A percentile compares a stretch with the other conserved stretches of the same genome.
Conservation (phyloP, 1,140 invertebrate genomes). For the Pseudomyrmex dendroicus region DNA sequence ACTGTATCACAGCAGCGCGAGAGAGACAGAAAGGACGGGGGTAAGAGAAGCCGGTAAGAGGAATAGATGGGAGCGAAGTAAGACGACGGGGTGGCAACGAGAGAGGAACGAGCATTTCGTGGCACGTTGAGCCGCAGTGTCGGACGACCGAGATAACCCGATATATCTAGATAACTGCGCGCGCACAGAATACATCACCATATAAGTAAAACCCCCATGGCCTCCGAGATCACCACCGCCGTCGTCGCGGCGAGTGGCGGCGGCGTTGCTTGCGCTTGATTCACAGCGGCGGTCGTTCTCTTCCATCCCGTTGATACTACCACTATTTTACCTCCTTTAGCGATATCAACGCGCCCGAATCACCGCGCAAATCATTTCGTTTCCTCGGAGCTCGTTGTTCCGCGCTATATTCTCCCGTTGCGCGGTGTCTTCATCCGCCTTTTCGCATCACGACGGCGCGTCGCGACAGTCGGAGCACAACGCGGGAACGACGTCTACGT, state of each 20-base stretch:
- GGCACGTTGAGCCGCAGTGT: conserved; percentile 60
- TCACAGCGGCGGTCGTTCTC: conserved; percentile 69
- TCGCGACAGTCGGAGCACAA: neutral
- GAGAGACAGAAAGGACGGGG: conserved; percentile 1
- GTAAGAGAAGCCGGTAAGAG: conserved; percentile 51
- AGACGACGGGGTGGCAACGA: conserved; percentile 45
- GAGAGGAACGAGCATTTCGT: conserved; percentile 57
- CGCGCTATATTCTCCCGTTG: neutral
- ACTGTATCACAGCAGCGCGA: conserved; percentile 73
- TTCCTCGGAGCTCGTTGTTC: conserved; percentile 7
- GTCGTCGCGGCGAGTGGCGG: conserved; percentile 35
- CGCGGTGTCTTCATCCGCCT: neutral
- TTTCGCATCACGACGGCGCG: conserved; percentile 31
- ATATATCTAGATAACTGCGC: conserved; percentile 75
- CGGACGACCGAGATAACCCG: conserved; percentile 71
- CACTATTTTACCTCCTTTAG: conserved; percentile 76
- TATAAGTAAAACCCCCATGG: conserved; percentile 76
- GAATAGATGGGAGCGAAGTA: conserved; percentile 64
- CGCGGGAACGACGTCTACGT: conserved; percentile 21
- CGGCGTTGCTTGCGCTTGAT: conserved; percentile 68
- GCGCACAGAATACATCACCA: conserved; percentile 76
- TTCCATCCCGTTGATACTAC: conserved; percentile 61
- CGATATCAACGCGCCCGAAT: conserved; percentile 73
- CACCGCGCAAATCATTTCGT: conserved; percentile 73
- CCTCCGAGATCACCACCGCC: conserved; percentile 65